These are phyloP conservation scores for Ricordea florida DNA, from an alignment of 92 coral and sea anemone genomes.

Conservation along the genomic window DNA sequence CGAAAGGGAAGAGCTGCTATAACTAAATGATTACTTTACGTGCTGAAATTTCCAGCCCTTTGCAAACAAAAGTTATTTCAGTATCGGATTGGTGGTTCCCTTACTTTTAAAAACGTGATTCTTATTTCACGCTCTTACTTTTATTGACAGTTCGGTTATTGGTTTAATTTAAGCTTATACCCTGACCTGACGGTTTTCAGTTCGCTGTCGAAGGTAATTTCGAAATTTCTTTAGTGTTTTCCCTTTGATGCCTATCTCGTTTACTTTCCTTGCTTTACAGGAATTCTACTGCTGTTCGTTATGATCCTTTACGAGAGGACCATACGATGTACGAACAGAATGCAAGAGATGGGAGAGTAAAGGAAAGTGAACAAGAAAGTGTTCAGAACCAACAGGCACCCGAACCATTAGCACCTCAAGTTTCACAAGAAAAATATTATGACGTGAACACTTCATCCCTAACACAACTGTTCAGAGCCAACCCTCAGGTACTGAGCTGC, in stretches of 20 bases:
- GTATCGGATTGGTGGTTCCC: too few species aligned
- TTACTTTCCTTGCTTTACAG: conserved; percentile 22
- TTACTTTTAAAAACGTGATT: too few species aligned
- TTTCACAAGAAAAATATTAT: conserved; percentile 71
- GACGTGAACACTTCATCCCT: conserved; percentile 72
- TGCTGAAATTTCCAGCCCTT: too few species aligned
- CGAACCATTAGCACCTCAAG: conserved; percentile 36
- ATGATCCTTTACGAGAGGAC: conserved; percentile 92
- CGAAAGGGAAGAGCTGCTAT: too few species aligned
- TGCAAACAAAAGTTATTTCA: too few species aligned
- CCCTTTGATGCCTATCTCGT: neutral
- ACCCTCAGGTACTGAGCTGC: conserved; percentile 57
- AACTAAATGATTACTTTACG: too few species aligned
- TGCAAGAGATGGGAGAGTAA: neutral
- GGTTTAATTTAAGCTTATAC: neutral
- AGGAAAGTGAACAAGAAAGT: conserved; percentile 13
- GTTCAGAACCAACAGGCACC: neutral
- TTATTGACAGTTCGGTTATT: too few species aligned
- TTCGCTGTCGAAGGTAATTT: neutral
- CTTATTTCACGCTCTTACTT: too few species aligned
- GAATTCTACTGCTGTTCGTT: conserved; percentile 64
- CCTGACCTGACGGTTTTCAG: neutral
- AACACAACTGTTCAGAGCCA: conserved; percentile 68
- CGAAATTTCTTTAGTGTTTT: neutral
- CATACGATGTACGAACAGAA: conserved; percentile 83